phyloP scores from a whole-genome alignment of 2,113 vertebrate genomes.

The Osmerus mordax region DNA sequence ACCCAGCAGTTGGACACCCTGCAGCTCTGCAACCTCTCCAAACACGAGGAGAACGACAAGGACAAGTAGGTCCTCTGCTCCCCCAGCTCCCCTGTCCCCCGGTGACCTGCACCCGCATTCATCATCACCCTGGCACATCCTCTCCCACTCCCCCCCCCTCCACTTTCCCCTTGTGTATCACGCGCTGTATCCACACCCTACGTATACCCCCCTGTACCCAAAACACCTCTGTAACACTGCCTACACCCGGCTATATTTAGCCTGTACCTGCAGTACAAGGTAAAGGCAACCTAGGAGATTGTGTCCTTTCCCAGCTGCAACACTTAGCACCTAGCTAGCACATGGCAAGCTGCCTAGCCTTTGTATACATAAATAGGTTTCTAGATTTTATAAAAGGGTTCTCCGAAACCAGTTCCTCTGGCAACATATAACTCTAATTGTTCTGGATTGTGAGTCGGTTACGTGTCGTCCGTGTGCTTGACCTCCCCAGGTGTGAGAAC shows the following conservation, averaged over 20 bases:
- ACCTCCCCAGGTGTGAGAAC: conserved; percentile 86
- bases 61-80: conserved; percentile 80
- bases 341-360: neutral
- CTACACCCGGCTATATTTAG: neutral
- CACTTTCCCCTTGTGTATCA: neutral
- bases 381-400: neutral
- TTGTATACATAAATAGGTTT: neutral
- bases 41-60: conserved; percentile 96
- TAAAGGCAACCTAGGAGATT: neutral
- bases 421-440: too few relatives aligned
- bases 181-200: neutral
- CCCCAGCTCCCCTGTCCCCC: neutral
- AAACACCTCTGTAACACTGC: neutral
- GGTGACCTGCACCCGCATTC: neutral
- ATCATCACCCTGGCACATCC: neutral
- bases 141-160: neutral
- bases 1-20: conserved; percentile 96
- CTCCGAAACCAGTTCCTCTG: too few relatives aligned
- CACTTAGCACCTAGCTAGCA: neutral
- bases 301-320: neutral
- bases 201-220: too few relatives aligned
- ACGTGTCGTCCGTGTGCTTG: neutral
- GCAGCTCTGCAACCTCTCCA: conserved; percentile 93
- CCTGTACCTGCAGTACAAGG: neutral
- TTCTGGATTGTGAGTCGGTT: neutral